Evolutionary conservation across 2,113 vertebrate genomes (phyloP), one percentile per base, ranked within the genome.

Genomic region (Periophthalmus modestus): DNA sequence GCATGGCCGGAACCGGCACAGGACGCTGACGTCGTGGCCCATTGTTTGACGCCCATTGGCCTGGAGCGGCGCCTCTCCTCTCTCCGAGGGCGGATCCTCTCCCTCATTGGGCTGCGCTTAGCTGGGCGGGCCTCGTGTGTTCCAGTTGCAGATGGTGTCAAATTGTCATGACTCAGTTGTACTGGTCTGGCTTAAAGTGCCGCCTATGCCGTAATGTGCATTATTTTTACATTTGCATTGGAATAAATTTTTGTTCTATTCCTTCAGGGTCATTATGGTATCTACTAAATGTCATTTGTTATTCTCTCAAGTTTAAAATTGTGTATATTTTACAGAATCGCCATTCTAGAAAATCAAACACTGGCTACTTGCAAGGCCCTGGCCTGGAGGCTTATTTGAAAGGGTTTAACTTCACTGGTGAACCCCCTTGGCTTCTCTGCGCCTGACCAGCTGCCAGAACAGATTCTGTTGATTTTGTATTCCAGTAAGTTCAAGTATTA

Each of bases 391-490:
- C 89, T 65, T 94, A 91, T 90, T 81, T 93, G 66, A 88, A 84
- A 75, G 91, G 89, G 63, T 92, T 94, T 81, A 92, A 92, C 78
- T 93, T 95, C 92, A 93, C 91, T 50, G 90, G 93, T 78, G 85
- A 94, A 18, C 88, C 86, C 12, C 87, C 84, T 89, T 94, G 85
- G 89, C 79, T 85, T 81, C 77, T 83, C 58, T 87, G 82, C 82
- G 92, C 84, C 88, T 93, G 88, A 88, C 67, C 58, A 59, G 80
- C 78, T 16, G 82, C 59, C 62, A 57, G 72, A 76, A 66, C 18
- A 18, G 78, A 85, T 92, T 83, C 84, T 86, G 86, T 92, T 89
- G 92, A 87, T 90, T 90, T 88, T 79, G 81, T 90, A 88, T 87
- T 85, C 88, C 16, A 84, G 94, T 95, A 86, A 94, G 92, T 94